Evolutionary conservation across 30 jellyfish, hydroid and myxozoan genomes (phyloP).

Genomic region (Mastigias papua): DNA sequence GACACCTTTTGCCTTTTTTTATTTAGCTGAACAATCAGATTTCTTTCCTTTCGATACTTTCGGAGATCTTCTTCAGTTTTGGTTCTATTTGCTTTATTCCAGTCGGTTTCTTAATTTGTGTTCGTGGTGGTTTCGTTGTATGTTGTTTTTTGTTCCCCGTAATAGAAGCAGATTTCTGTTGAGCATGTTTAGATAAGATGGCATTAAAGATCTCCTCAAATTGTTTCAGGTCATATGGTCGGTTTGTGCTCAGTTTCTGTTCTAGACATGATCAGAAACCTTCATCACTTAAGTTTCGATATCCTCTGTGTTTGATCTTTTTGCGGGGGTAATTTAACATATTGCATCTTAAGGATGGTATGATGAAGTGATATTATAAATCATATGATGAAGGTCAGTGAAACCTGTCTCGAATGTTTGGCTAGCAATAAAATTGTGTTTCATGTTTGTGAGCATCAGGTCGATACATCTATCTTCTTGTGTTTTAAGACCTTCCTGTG

Average conservation of each 20-base stretch:
- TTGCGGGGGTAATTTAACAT: neutral
- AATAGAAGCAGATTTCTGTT: neutral
- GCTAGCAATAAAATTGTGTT: neutral
- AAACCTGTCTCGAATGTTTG: neutral
- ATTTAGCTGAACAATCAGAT: neutral
- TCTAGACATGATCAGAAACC: neutral
- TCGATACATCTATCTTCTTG: neutral
- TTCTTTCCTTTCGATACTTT: neutral
- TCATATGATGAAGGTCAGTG: neutral
- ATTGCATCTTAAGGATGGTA: neutral
- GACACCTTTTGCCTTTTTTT: neutral
- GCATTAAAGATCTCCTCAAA: neutral
- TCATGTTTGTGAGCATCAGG: neutral
- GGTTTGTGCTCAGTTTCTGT: neutral
- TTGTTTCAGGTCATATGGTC: neutral
- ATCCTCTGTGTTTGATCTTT: neutral
- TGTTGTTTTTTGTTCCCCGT: neutral
- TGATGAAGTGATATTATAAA: no score
- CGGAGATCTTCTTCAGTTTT: neutral
- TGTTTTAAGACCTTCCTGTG: neutral
- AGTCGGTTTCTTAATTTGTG: neutral
- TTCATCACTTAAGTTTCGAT: neutral
- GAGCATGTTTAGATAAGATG: neutral
- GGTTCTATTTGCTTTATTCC: neutral
- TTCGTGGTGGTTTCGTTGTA: neutral